phyloP scores from a whole-genome alignment of 2,113 vertebrate genomes.

The Scalopus aquaticus region DNA sequence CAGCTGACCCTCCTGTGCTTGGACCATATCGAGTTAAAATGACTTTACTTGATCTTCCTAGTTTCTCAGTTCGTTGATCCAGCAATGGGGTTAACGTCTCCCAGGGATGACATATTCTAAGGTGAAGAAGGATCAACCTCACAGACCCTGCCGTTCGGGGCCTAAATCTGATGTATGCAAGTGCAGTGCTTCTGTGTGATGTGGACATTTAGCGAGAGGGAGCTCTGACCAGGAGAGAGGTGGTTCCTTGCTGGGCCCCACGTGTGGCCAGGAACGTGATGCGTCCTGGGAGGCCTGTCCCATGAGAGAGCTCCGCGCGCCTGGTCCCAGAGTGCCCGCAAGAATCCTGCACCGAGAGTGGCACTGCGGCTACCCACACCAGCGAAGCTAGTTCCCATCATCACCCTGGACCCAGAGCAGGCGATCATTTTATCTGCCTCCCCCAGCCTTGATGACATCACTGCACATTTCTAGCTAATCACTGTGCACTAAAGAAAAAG shows the following conservation, averaged over 20 bases:
- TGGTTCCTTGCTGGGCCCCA: rapidly evolving
- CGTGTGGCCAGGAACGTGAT: rapidly evolving
- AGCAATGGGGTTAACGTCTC: not conserved
- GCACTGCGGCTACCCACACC: not conserved
- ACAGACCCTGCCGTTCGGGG: not conserved
- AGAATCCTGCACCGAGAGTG: no score
- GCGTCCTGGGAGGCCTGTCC: not conserved
- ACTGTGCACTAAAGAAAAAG: not conserved
- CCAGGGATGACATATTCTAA: not conserved
- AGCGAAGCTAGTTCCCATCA: not conserved
- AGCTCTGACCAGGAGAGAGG: not conserved
- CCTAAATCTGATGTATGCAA: not conserved
- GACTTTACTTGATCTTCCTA: not conserved
- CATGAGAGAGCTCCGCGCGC: rapidly evolving
- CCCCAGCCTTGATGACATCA: not conserved
- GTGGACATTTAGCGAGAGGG: not conserved
- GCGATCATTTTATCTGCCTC: not conserved
- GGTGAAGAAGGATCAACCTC: rapidly evolving
- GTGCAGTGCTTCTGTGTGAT: not conserved
- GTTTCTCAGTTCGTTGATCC: not conserved
- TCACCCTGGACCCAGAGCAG: not conserved
- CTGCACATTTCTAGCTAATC: not conserved
- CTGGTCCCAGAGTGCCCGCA: no score
- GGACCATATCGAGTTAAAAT: not conserved
- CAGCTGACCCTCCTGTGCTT: rapidly evolving